Evolutionary conservation across 2,113 vertebrate species (phyloP), one percentile per base, ranked within the genome.

Genomic region (Myodes glareolus): DNA sequence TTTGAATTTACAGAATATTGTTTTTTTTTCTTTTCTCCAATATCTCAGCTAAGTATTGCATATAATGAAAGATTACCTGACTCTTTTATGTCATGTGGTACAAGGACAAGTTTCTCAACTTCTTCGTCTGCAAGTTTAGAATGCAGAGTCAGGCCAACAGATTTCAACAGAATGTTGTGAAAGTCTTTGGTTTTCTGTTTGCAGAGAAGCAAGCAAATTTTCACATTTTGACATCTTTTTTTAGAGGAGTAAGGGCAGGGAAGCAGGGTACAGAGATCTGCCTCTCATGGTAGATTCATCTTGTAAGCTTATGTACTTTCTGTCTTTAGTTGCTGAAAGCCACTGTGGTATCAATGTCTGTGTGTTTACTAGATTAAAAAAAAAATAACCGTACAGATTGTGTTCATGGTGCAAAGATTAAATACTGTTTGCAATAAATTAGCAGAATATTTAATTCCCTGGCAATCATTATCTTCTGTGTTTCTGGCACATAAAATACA

Each of bases 371-470:
- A 92, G 33, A 52, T 94, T 14, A 45, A 50, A 85, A 78, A 78
- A 88, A 10, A 73, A 88, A 88, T 90, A 75, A 50, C 33, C 52
- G 42, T 81, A n/a, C 45, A 75, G n/a, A 13, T 36, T 27, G 2
- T 92, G 14, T 95, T 92, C 45, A 92, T 33, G 47, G 5, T 58
- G 4, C 33, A 87, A 67, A 91, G 5, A 61, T 76, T 87, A 31
- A 90, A 17, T 82, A 52, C 1, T 61, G 78, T 95, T 89, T 91
- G 14, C 88, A 45, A 11, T 61, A 39, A 93, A 50, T 85, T 68
- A 52, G 73, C 61, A 87, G 21, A 70, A 21, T 92, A 80, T 86
- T 75, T 85, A 84, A 85, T 92, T 97, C 4, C 42, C 29, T 52
- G 17, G 55, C 7, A 90, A 55, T 80, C 33, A 92, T 76, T 92